Conservation (phyloP, 2,888 invertebrate species). For the Troilus luridus region DNA sequence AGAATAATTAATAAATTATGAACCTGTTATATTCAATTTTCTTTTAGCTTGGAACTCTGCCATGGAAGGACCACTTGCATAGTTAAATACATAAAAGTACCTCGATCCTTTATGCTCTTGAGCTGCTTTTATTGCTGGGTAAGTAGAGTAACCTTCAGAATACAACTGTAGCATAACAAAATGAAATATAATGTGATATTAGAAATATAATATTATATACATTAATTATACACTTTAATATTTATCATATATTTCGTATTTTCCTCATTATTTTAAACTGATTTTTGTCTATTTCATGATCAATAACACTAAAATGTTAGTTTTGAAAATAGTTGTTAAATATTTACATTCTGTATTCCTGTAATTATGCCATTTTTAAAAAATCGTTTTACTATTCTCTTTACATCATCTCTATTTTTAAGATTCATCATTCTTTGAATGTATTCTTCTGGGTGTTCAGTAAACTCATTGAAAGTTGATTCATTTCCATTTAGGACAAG, state of each 20-base stretch:
- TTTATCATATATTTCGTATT: too few species aligned
- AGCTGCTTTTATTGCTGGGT: conserved; percentile 30
- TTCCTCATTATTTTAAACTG: too few species aligned
- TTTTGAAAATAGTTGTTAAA: neutral
- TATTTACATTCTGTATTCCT: conserved; percentile 11
- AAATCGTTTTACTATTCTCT: neutral
- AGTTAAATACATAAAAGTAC: conserved; percentile 45
- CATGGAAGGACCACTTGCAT: conserved; percentile 44
- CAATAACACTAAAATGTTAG: neutral
- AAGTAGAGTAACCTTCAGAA: conserved; percentile 14
- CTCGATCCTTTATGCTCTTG: neutral
- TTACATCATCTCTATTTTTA: neutral
- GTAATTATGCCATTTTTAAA: neutral
- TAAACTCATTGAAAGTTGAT: conserved; percentile 5
- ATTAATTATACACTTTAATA: too few species aligned
- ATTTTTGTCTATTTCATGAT: neutral
- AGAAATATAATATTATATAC: too few species aligned
- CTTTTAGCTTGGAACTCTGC: conserved; percentile 2
- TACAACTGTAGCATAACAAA: conserved; percentile 7
- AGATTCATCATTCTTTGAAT: conserved; percentile 26
- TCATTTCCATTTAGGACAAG: conserved; percentile 7
- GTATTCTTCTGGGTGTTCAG: neutral
- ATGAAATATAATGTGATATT: neutral
- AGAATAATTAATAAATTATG: neutral
- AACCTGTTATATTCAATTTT: conserved; percentile 49